These are phyloP conservation scores for Cosmorhoe ocellata DNA, from an alignment of 2,888 invertebrate species.

Conservation along the genomic window DNA sequence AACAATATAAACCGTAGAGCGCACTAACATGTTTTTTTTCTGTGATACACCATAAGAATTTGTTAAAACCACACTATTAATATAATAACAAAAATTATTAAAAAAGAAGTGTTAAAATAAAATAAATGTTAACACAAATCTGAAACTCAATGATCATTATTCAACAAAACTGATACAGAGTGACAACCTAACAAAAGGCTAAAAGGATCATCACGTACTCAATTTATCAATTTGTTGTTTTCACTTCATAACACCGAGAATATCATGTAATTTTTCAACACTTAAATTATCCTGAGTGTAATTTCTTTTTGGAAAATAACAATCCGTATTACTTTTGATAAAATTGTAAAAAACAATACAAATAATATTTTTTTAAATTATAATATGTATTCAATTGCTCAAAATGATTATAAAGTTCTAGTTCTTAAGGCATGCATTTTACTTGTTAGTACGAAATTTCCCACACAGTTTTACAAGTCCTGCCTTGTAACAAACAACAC, in stretches of 20 bases:
- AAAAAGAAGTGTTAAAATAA: conserved; percentile 20
- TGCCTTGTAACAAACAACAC: conserved; percentile 14
- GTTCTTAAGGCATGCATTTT: not conserved
- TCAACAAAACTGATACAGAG: conserved; percentile 27
- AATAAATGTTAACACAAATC: conserved; percentile 27
- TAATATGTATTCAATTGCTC: too few relatives aligned
- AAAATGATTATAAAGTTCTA: too few relatives aligned
- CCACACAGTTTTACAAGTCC: not conserved
- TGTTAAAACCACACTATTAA: too few relatives aligned
- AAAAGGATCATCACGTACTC: conserved; percentile 21
- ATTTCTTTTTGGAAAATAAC: too few relatives aligned
- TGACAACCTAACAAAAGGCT: conserved; percentile 26
- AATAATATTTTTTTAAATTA: too few relatives aligned
- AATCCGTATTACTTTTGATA: too few relatives aligned
- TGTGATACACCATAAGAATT: too few relatives aligned
- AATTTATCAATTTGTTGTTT: conserved; percentile 27
- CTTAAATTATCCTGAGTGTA: not conserved
- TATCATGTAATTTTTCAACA: conserved; percentile 15
- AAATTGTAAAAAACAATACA: too few relatives aligned
- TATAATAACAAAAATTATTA: too few relatives aligned
- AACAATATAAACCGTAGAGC: not conserved
- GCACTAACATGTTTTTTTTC: too few relatives aligned
- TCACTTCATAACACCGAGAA: conserved; percentile 19
- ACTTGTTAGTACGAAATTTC: not conserved
- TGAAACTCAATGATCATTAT: conserved; percentile 26